Base-by-base conservation (phyloP, 2,888 invertebrate species). In the Thelaira solivaga region DNA sequence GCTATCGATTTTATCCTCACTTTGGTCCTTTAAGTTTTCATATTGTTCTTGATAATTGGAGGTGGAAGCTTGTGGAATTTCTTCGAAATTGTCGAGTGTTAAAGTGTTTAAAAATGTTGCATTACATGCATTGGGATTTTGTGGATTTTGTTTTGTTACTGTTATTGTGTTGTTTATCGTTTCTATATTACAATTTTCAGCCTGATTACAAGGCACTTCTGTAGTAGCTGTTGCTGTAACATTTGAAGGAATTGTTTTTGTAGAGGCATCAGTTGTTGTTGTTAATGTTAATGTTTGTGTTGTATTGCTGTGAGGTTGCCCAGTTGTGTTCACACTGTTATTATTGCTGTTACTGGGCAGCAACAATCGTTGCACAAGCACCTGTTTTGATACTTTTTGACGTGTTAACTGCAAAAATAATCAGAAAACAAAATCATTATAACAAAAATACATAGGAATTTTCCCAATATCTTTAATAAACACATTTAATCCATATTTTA, bases 281-380 rank as follows among this genome's bases (percentile, higher is more conserved):
- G 51, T 20, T 61, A 62, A 29, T 26, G 62, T 39, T 45, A 8
- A 10, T 7, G 51, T 20, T 61, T 68, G 36, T 26, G 18, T 59
- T 29, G 45, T 11, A 45, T 55, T 71, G 47, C 24, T 67, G 36
- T 26, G 49, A 2, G 43, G 36, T 53, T 41, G 45, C 5, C 20
- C 53, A 1, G 18, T 41, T 20, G 51, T 20, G 7, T 65, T 61
- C 26, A n/a, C 61, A 45, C 13, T 67, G 22, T 45, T 55, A 61
- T 68, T 77, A 31, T n/a, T 67, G 22, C 51, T 55, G 57, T 68
- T 77, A 31, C 94, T 93, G 82, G 94, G 90, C 45, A 94, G 93
- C 82, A 95, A 89, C 84, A 94, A 91, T 5, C 95, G 90, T 88
- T 95, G 95, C 18, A 95, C 94, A 1, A 95, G 92, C 4, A 95